phyloP scores from a whole-genome alignment of 2,113 vertebrate genomes.

The Crotophaga sulcirostris region DNA sequence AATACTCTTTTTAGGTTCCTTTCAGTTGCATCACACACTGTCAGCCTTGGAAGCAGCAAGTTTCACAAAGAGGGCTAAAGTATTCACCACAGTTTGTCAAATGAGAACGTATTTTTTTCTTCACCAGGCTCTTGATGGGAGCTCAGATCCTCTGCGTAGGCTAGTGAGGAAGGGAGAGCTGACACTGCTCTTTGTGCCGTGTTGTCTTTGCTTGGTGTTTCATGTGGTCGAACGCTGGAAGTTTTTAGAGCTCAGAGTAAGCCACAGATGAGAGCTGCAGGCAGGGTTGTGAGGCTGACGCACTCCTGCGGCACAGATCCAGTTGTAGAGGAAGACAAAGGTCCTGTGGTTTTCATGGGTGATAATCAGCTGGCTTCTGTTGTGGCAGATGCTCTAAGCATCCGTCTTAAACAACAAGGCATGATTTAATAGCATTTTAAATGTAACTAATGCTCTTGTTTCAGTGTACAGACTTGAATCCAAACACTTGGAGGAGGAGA shows the following conservation, averaged over 20 bases:
- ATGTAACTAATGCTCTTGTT: not conserved
- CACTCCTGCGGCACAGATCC: conserved; percentile 37
- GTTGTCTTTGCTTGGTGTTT: not conserved
- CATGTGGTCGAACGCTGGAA: fast-evolving
- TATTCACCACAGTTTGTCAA: not conserved
- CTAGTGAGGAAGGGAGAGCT: not conserved
- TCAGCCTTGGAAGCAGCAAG: not conserved
- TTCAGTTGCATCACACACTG: not conserved
- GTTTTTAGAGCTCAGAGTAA: not conserved
- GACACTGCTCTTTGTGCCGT: fast-evolving
- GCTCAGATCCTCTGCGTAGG: not conserved
- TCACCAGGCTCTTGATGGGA: not conserved
- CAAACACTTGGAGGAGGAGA: not conserved
- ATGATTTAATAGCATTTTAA: conserved; percentile 39
- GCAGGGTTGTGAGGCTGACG: conserved; percentile 21
- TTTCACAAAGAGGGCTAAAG: not conserved
- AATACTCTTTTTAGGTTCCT: not conserved
- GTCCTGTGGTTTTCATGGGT: conserved; percentile 51
- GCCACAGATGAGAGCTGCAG: not conserved
- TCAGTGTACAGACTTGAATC: not conserved
- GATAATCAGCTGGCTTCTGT: conserved; percentile 26
- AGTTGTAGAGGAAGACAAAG: conserved; percentile 41
- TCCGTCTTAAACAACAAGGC: conserved; percentile 25
- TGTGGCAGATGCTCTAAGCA: conserved; percentile 41
- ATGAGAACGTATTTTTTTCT: not conserved